Evolutionary conservation across 2,113 vertebrate genomes (phyloP), one percentile per base, ranked within the genome.

Genomic region (Pitta sordida): DNA sequence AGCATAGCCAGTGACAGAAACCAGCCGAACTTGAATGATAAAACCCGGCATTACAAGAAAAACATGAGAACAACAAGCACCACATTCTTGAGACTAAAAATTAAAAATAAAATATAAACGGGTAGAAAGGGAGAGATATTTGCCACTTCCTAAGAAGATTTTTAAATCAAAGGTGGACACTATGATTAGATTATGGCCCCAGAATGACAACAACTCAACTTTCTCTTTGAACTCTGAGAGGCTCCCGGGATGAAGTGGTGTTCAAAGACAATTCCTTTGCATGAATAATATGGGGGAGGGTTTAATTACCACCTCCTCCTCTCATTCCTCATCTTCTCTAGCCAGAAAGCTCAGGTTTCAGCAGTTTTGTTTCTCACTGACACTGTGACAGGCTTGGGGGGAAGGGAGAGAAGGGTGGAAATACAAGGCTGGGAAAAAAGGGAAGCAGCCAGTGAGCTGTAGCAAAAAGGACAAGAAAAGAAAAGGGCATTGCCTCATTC

Each of bases 181-280:
- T 3, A 79, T 94, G 94, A 97, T 96, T 96, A 95, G 96, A 96
- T 97, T 96, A 96, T 92, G 64, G 51, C 58, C 85, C 67, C 89
- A 94, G 87, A 97, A 95, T 76, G 85, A 95, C 94, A 97, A 87
- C 86, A 95, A 93, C 93, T 94, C 83, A 75, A 78, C 53, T 93
- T 94, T 94, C 94, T 73, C 95, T 97, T 97, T 97, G 96, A 97
- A 97, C 95, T 97, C 90, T 11, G 75, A 96, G 95, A 48, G 12
- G 71, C 92, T 96, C 85, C 83, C 93, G 93, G 91, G 87, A 93
- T 88, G 85, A 93, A 96, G 87, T 78, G 30, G 85, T 97, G 95
- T 96, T 97, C 96, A 97, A 97, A 97, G 96, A 95, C 94, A 86
- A 91, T 95, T 95, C 87, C 91, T 95, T 96, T 92, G 94, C 96